Percentiles rank a stretch among this genome's conserved stretches.
Evolutionary conservation across 2,113 vertebrate species (phyloP).

Genomic region (Rissa tridactyla): DNA sequence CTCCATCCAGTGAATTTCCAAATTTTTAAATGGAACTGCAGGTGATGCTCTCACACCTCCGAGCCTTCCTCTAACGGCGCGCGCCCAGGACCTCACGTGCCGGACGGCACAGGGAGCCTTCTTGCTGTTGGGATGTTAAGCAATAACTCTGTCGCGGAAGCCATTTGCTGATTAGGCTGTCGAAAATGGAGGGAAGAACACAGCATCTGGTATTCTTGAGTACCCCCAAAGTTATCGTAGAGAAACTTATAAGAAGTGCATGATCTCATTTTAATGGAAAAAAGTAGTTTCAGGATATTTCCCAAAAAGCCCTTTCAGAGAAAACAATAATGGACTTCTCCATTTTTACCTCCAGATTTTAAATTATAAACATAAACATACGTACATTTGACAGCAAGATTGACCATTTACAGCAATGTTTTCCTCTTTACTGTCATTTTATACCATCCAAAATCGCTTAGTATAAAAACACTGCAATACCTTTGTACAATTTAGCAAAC

Average conservation of each 20-base stretch:
- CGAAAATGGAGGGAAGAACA: slow-evolving; percentile 43
- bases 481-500: slow-evolving; percentile 13
- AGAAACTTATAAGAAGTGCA: slow-evolving; percentile 68
- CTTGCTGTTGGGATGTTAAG: not conserved
- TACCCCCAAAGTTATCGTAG: slow-evolving; percentile 67
- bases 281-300: not conserved
- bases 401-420: slow-evolving; percentile 33
- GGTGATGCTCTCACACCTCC: not conserved
- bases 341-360: slow-evolving; percentile 15
- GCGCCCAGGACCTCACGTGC: not conserved
- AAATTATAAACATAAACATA: slow-evolving; percentile 34
- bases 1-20: not conserved
- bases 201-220: slow-evolving; percentile 59
- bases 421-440: slow-evolving; percentile 21
- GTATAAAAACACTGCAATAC: not conserved
- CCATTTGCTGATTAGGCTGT: not conserved
- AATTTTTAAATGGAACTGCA: not conserved
- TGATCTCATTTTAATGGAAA: slow-evolving; percentile 2
- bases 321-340: slow-evolving; percentile 21
- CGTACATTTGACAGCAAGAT: not conserved
- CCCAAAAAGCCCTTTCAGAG: slow-evolving; percentile 25
- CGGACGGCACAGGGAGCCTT: not conserved
- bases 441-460: not conserved
- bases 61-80: not conserved
- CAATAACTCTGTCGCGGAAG: not conserved